Base-by-base conservation (phyloP, 2,113 vertebrate genomes). In the Empidonax alnorum region DNA sequence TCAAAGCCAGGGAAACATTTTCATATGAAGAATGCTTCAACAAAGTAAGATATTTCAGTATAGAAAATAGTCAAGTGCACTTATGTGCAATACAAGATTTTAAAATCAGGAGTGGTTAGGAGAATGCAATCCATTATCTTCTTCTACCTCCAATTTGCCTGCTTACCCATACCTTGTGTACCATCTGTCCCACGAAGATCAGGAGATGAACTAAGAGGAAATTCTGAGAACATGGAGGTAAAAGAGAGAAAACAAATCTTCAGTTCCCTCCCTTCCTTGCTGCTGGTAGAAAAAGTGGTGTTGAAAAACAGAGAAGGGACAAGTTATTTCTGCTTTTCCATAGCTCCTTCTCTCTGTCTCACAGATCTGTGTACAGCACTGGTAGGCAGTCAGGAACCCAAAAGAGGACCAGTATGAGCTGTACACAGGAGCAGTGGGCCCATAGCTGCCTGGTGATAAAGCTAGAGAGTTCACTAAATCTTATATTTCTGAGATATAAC, bases 251-350 rank as follows among this genome's bases (percentile, higher is more conserved):
- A 53, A 10, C 8, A 42, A 19, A 61, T 85, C 9, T 82, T 21
- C 8, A 50, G 17, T 94, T 84, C 10, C 12, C 14, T 82, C 42
- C 42, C 25, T 25, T 85, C 35, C 22, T 37, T 79, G 27, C 39
- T 73, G 4, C 41, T 73, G 2, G 1, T 39, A 42, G 37, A 83
- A 86, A 13, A 37, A 73, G 10, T 0, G 0, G 8, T 50, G 5
- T 47, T 87, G 35, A 78, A 61, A 78, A 88, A 31, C 15, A 25
- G 56, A 84, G 30, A 58, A 4, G 8, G 33, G 23, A 44, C 8
- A 49, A 77, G 25, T 86, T 76, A 41, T 33, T 89, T 74, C 20
- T 86, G 3, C 14, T 89, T 69, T 87, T 72, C n/a, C 3, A 6
- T 27, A 79, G 21, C 46, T 92, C 21, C 39, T 80, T 93, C 23